Percentiles rank a stretch among this genome's conserved stretches.
These are phyloP conservation scores for Drosophila paulistorum DNA, from an alignment of 1,140 invertebrate species.

Conservation along the genomic window DNA sequence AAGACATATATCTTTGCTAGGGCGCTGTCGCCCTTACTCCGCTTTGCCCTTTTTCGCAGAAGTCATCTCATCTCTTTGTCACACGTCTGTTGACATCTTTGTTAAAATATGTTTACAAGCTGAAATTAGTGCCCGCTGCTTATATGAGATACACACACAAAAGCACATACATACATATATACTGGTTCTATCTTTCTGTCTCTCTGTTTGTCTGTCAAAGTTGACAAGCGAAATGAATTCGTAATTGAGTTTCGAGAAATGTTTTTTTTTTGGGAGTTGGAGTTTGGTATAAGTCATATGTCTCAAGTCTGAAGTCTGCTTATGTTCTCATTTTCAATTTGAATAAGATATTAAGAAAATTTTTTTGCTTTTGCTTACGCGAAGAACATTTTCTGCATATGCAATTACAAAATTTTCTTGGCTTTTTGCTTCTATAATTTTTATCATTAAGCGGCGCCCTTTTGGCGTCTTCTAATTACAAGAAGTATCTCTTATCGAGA, in stretches of 20 bases:
- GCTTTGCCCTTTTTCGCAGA: conserved; percentile 16
- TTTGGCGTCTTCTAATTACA: conserved; percentile 59
- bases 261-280: conserved; percentile 21
- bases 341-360: conserved; percentile 59
- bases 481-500: conserved; percentile 59
- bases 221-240: conserved; percentile 79
- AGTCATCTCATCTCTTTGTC: conserved; percentile 46
- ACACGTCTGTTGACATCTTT: conserved; percentile 78
- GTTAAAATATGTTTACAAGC: conserved; percentile 82
- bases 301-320: conserved; percentile 8
- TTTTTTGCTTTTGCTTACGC: conserved; percentile 14
- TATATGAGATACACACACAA: neutral
- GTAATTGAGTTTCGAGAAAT: conserved; percentile 76
- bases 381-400: conserved; percentile 22
- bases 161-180: neutral
- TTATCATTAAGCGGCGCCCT: conserved; percentile 19
- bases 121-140: conserved; percentile 64
- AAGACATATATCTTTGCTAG: conserved; percentile 63
- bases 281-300: conserved; percentile 3
- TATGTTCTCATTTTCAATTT: conserved; percentile 50
- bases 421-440: neutral
- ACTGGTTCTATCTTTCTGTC: conserved; percentile 11
- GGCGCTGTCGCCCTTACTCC: conserved; percentile 35
- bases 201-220: conserved; percentile 59
- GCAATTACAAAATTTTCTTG: conserved; percentile 15